These are phyloP conservation scores for Zaprionus capensis DNA, from an alignment of 1,140 invertebrate genomes.

Conservation along the genomic window DNA sequence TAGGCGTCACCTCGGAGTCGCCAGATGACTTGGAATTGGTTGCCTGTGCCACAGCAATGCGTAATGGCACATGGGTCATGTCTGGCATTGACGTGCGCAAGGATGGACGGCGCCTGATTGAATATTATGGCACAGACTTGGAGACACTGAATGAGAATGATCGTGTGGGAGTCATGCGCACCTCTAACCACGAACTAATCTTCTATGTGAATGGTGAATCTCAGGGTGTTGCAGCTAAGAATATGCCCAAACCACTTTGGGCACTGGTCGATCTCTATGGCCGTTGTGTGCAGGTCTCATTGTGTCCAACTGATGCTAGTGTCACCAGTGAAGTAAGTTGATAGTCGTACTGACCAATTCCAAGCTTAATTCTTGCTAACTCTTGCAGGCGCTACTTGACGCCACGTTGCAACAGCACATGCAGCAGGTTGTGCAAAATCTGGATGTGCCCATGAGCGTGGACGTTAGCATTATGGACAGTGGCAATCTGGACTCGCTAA, in stretches of 20 bases:
- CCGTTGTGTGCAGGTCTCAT: conserved; percentile 94
- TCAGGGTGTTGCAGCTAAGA: conserved; percentile 92
- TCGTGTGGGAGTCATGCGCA: conserved; percentile 92
- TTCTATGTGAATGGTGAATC: conserved; percentile 96
- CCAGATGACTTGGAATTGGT: conserved; percentile 92
- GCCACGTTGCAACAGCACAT: conserved; percentile 61
- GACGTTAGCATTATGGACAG: conserved; percentile 63
- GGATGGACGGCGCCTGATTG: conserved; percentile 91
- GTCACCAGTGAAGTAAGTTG: conserved; percentile 50
- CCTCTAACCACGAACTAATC: conserved; percentile 92
- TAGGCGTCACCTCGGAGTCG: conserved; percentile 94
- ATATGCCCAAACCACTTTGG: conserved; percentile 91
- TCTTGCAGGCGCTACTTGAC: conserved; percentile 45
- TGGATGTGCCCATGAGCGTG: conserved; percentile 80
- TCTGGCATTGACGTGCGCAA: conserved; percentile 93
- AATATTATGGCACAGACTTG: conserved; percentile 93
- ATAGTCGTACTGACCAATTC: neutral
- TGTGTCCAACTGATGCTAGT: conserved; percentile 84
- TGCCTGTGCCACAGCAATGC: conserved; percentile 92
- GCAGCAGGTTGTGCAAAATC: conserved; percentile 79
- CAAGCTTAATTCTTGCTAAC: neutral
- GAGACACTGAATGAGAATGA: conserved; percentile 94
- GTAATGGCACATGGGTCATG: conserved; percentile 95
- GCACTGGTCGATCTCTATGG: conserved; percentile 96
- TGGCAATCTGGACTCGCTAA: conserved; percentile 42